Evolutionary conservation across 35 echinoderm and acorn worm species (phyloP), one percentile per base, ranked within the genome.

Genomic region (Apostichopus californicus): DNA sequence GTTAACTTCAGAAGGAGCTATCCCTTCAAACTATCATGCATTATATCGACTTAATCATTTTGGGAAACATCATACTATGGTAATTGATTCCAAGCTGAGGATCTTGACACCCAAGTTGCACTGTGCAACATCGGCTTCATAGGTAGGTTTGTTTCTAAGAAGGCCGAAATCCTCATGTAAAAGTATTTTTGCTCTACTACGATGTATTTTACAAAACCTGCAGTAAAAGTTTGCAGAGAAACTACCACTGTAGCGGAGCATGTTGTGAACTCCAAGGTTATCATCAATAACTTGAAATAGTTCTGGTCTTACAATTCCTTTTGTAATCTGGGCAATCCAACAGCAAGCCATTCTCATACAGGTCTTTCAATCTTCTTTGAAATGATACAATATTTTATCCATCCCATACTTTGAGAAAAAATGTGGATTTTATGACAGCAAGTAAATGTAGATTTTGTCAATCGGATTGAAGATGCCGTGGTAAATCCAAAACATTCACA

Each of bases 351-450:
- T 92, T 52, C 59, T 46, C 0, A 17, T 57, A 23, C n/a, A 81
- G 56, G 2, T 66, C 90, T 81, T 81, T 83, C 77, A 81, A 23
- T 92, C 90, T 64, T 81, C 63, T 71, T 58, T 81, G 55, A 92
- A 61, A 1, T 81, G 77, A 82, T 79, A 57, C 15, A 92, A 22
- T 26, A 81, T 81, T 65, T 26, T 80, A 55, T 92, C 78, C 18
- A 92, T 83, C 55, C 90, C 90, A 92, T 92, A 73, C 63, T 92
- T 92, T 66, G 90, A 81, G 34, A 4, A 92, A 18, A 18, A 70
- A 21, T 80, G 78, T 25, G 56, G 26, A 79, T 26, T 91, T 78
- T 26, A 91, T 78, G 22, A 92, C 60, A 54, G 78, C 90, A 71
- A 81, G 77, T 26, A 92, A 82, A 70, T 81, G 78, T n/a, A 92